Percentiles rank a stretch among this genome's conserved stretches.
Conservation (phyloP, 2,797 vertebrate species). For the Anisognathus igniventris region DNA sequence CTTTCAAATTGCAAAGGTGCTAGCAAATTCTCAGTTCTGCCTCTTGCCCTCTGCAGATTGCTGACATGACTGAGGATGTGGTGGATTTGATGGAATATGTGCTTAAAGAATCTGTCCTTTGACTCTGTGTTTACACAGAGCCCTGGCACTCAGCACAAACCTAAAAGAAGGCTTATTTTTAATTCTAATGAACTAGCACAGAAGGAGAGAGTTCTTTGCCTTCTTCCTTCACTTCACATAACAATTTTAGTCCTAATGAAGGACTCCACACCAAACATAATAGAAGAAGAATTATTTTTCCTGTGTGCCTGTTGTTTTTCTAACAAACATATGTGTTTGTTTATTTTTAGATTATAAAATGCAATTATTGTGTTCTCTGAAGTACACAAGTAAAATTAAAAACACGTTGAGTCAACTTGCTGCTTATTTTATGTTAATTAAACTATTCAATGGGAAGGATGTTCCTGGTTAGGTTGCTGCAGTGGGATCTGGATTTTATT, state of each 20-base stretch:
- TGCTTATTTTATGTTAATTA: slow-evolving; percentile 45
- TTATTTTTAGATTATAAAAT: slow-evolving; percentile 65
- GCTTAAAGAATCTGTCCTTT: background rate
- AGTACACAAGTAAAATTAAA: slow-evolving; percentile 38
- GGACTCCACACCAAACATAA: slow-evolving; percentile 13
- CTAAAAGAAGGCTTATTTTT: slow-evolving; percentile 3
- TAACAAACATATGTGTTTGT: slow-evolving; percentile 38
- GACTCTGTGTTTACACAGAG: background rate
- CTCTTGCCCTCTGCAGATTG: background rate
- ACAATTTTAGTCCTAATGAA: background rate
- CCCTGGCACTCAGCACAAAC: background rate
- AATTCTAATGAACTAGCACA: background rate
- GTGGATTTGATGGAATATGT: background rate
- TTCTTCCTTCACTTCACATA: background rate
- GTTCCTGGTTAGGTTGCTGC: slow-evolving; percentile 22
- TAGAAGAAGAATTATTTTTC: slow-evolving; percentile 21
- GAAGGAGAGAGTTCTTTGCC: background rate
- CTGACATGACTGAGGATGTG: background rate
- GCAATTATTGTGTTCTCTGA: slow-evolving; percentile 35
- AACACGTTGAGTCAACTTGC: slow-evolving; percentile 32
- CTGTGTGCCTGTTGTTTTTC: slow-evolving; percentile 25
- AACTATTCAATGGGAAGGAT: slow-evolving; percentile 35
- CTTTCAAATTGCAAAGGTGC: background rate
- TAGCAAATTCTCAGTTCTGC: background rate
- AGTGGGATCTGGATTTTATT: slow-evolving; percentile 17